Conservation (phyloP, 1,140 invertebrate species). For the Tetramorium alpestre region DNA sequence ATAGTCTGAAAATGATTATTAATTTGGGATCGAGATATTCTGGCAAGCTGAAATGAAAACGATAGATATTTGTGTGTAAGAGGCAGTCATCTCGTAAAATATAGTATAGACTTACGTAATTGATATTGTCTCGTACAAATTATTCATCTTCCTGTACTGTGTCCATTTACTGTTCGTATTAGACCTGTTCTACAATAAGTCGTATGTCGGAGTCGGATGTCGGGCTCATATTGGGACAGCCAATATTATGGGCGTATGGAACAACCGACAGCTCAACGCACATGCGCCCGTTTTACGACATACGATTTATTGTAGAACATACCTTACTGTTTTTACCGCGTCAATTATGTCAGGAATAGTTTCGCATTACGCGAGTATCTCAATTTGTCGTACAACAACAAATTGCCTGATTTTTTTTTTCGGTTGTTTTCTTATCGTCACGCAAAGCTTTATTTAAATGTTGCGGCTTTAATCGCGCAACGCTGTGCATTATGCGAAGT, state of each 20-base stretch:
- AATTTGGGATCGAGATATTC: background rate
- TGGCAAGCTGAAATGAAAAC: background rate
- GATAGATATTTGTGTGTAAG: background rate
- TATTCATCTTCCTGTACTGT: background rate
- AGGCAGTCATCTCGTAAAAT: background rate
- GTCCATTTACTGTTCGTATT: background rate
- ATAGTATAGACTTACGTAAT: background rate
- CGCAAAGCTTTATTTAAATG: background rate
- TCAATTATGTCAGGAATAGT: background rate
- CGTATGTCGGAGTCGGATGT: too few relatives aligned
- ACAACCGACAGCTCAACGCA: too few relatives aligned
- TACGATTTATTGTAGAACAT: too few relatives aligned
- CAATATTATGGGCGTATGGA: too few relatives aligned
- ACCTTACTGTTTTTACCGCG: slow-evolving; percentile 5
- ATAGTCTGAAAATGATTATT: background rate
- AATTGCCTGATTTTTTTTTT: background rate
- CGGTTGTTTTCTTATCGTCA: background rate
- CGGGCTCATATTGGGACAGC: too few relatives aligned
- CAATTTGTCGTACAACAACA: background rate
- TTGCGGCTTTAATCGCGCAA: slow-evolving; percentile 5
- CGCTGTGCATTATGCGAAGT: background rate
- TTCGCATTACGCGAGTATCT: background rate
- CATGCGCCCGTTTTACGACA: too few relatives aligned
- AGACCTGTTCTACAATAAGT: too few relatives aligned
- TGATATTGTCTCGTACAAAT: background rate